Evolutionary conservation across 2,113 vertebrate genomes (phyloP), one percentile per base, ranked within the genome.

Genomic region (Nymphicus hollandicus): DNA sequence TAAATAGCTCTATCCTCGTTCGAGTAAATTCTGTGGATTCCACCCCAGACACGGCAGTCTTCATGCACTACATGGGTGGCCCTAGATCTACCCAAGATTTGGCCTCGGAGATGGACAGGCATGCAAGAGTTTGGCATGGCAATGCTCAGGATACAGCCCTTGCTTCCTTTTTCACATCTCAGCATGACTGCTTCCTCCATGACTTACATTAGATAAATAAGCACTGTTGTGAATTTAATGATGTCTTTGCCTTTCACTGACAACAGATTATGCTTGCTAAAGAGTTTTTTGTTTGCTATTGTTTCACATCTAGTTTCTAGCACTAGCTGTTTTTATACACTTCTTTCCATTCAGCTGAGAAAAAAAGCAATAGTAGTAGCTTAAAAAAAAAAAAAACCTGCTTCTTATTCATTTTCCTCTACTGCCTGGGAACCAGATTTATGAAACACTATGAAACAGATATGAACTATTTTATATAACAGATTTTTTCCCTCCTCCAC

Each of bases 391-490:
- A 4, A n/a, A 63, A 81, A 73, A n/a, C n/a, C 3, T 1, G 4
- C 9, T 81, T 83, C 50, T 84, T 81, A 93, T 77, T 97, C n/a
- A 93, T 95, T 96, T 94, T 95, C 61, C 27, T 94, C 24, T 60
- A 56, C 46, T 91, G 86, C 64, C 81, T 95, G 50, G 69, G 88
- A 97, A 93, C 53, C 56, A 93, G 83, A 95, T 95, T 93, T 95
- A 94, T 93, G 81, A 91, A 95, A 91, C 35, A 47, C 69, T 69
- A 28, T 73, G 89, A 92, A 97, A 95, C 41, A 89, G 88, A 84
- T 91, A 92, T 46, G 29, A 97, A 94, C 43, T 86, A 94, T 93
- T 97, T 95, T 93, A 93, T 88, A 84, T 89, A 93, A 94, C 90
- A 91, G 56, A 94, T 50, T 74, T 83, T 68, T 68, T 35, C 64